Base-by-base conservation (phyloP, 1,140 invertebrate species). In the Drosophila biarmipes region DNA sequence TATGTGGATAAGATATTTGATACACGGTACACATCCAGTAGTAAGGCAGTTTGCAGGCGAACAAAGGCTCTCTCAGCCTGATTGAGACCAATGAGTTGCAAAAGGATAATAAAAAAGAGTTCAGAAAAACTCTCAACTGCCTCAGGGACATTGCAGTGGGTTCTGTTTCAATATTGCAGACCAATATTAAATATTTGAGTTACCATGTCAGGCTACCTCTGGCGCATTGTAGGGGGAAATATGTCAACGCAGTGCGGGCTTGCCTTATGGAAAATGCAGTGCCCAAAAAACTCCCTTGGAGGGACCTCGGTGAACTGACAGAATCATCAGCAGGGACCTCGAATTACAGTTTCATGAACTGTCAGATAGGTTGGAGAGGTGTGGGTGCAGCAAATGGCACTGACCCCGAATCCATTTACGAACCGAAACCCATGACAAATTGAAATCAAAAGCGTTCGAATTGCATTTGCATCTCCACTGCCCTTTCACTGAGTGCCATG, bases 1-100 rank as follows among this genome's bases (percentile, higher is more conserved):
- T 91, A 78, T 90, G 81, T 80, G 54, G 17, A 45, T 29, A 14
- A 45, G 42, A 71, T 56, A 66, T 42, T 43, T 21, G 24, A 77
- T 38, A 31, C 14, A 12, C 21, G 31, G 3, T n/a, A n/a, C 69
- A 52, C 73, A 73, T 76, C 64, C 85, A 54, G 55, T 37, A 52
- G 29, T 57, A 66, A 58, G 62, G 35, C 57, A 73, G 49, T 73
- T 68, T 52, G 61, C 38, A 43, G 48, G 34, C 46, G 38, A 17
- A 64, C 58, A 68, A 57, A 35, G 63, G 34, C 31, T 12, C 42
- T 27, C 43, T 15, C 64, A 27, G 64, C 24, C 64, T 37, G 69
- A 51, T 72, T 49, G 64, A 57, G 52, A 21, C 52, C 45, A 49
- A 24, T 24, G 37, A 10, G 42, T 49, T 31, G 19, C 17, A 37